These are phyloP conservation scores for Bostrychus sinensis DNA, from an alignment of 2,113 vertebrate genomes.

Conservation along the genomic window DNA sequence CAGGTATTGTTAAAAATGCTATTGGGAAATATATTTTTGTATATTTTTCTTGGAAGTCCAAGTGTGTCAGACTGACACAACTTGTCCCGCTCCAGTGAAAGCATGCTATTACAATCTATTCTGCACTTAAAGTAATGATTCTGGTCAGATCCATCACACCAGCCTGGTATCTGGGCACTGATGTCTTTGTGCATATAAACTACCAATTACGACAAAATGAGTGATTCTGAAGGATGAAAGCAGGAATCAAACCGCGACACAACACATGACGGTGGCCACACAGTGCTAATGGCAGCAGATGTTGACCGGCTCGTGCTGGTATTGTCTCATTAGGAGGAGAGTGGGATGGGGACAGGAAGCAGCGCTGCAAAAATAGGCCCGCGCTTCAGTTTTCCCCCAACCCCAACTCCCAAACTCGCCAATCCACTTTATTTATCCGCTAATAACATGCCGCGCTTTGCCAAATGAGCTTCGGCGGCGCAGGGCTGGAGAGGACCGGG, in stretches of 20 bases:
- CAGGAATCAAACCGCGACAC: conserved; percentile 10
- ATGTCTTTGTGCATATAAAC: conserved; percentile 2
- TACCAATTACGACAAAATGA: conserved; percentile 27
- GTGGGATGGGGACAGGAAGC: conserved; percentile 40
- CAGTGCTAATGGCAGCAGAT: conserved; percentile 69
- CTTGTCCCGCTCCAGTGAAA: no score
- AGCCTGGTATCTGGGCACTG: conserved; percentile 15
- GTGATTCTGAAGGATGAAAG: conserved; percentile 1
- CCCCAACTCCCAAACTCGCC: conserved; percentile 25
- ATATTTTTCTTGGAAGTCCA: no score
- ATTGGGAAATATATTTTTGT: no score
- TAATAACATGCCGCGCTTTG: conserved; percentile 62
- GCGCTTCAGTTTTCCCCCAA: not conserved
- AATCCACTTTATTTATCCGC: conserved; percentile 65
- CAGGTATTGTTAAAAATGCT: no score
- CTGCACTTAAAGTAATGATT: not conserved
- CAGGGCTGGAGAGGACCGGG: conserved; percentile 48
- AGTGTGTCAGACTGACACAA: no score
- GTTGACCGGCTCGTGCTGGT: conserved; percentile 65
- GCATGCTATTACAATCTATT: not conserved
- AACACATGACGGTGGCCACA: conserved; percentile 9
- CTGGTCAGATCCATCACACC: conserved; percentile 1
- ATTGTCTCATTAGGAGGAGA: conserved; percentile 70
- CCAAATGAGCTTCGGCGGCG: conserved; percentile 66
- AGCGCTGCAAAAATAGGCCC: not conserved